Base-by-base conservation (phyloP, 2,797 vertebrate species). In the Acipenser oxyrinchus region DNA sequence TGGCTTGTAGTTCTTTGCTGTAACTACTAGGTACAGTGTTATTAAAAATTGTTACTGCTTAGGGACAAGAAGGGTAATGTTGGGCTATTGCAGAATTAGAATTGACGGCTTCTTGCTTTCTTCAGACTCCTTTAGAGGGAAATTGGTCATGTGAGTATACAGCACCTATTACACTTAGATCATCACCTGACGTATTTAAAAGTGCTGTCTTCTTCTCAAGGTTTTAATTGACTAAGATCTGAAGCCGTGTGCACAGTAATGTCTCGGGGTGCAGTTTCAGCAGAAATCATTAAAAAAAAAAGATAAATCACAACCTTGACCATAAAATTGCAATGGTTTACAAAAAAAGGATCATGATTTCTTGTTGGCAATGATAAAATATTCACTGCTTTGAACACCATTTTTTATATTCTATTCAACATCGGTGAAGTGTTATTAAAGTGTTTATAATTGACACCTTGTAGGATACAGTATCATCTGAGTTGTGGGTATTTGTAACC, bases 141-240 rank as follows among this genome's bases (percentile, higher is more conserved):
- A 52, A 68, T 49, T 23, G 18, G 62, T 37, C 62, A 61, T 68
- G 66, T 62, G 61, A 60, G 62, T 58, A 68, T 71, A 50, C 37
- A 5, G 37, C 5, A 37, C 55, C 49, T 49, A 58, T 49, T 12
- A 15, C 70, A 57, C 66, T 70, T 62, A 69, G 70, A 72, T 72
- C 69, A 60, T 48, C 59, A 65, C 10, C 69, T 68, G 71, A 73
- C 65, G 63, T 70, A 23, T 58, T 66, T 71, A 70, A 67, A 72
- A 64, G 67, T 70, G 71, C 71, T 71, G 71, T 73, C 66, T 69
- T 52, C 66, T 69, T 52, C 62, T 66, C 68, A 15, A n/a, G 57
- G 63, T 68, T 70, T 68, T 70, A 67, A 73, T 70, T 73, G 69
- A 73, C 75, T 73, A 60, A 73, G 73, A 73, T 71, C 70, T 68